These are phyloP conservation scores for Hemicrepidius hirtus DNA, from an alignment of 2,888 invertebrate genomes.

Conservation along the genomic window DNA sequence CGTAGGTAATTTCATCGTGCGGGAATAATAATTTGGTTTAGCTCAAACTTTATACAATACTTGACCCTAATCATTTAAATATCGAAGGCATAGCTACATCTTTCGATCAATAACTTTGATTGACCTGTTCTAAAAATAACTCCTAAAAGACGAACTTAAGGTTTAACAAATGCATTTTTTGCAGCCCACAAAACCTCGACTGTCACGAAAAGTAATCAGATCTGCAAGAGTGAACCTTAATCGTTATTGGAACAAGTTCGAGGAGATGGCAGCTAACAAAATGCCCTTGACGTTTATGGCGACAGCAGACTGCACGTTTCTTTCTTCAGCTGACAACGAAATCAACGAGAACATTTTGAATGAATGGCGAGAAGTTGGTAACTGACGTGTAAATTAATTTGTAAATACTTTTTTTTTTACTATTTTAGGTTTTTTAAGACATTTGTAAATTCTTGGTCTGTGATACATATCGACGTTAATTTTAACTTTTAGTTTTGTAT, in stretches of 20 bases:
- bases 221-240: conserved; percentile 79
- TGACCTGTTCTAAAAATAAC: too few relatives aligned
- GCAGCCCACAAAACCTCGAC: conserved; percentile 76
- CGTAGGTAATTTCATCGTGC: too few relatives aligned
- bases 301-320: conserved; percentile 69
- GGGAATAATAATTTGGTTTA: too few relatives aligned
- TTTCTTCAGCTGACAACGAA: conserved; percentile 68
- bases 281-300: conserved; percentile 59
- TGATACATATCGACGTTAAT: conserved; percentile 6
- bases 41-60: too few relatives aligned
- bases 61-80: too few relatives aligned
- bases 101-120: neutral
- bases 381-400: conserved; percentile 1
- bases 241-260: conserved; percentile 79
- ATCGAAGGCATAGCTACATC: too few relatives aligned
- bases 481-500: neutral
- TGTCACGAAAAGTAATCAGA: conserved; percentile 75
- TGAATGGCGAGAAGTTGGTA: conserved; percentile 65
- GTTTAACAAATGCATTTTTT: conserved; percentile 64
- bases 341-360: conserved; percentile 75
- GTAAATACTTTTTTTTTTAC: neutral
- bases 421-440: neutral
- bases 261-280: conserved; percentile 72
- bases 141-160: neutral
- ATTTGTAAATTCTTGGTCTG: neutral